phyloP scores from a whole-genome alignment of 2,797 vertebrate genomes.

The Phalanger gymnotis region DNA sequence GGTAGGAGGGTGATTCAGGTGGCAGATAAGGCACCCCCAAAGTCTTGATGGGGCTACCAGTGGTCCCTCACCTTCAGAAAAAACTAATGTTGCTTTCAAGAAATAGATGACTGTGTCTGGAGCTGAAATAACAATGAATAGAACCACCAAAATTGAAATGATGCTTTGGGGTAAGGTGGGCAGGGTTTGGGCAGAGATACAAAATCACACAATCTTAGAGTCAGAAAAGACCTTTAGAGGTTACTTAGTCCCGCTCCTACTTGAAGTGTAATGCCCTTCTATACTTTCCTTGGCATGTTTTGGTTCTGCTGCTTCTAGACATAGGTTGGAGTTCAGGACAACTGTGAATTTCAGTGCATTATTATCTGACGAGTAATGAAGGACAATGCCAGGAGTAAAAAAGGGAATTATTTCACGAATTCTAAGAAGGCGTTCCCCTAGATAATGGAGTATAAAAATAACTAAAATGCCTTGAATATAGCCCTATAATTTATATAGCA shows the following conservation, averaged over 20 bases:
- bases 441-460: conserved; percentile 77
- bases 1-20: background rate
- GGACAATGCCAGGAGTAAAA: conserved; percentile 42
- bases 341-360: background rate
- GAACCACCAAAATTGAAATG: background rate
- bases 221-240: background rate
- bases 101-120: background rate
- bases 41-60: background rate
- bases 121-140: background rate
- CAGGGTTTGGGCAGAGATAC: background rate
- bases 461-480: conserved; percentile 65
- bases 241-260: background rate
- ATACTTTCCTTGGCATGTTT: background rate
- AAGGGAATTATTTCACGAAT: conserved; percentile 71
- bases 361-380: conserved; percentile 60
- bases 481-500: conserved; percentile 78
- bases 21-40: background rate
- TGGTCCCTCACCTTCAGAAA: background rate
- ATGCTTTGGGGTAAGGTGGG: background rate
- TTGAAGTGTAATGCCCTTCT: background rate
- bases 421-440: conserved; percentile 64
- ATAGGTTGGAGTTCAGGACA: conserved; percentile 54
- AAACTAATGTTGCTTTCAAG: background rate
- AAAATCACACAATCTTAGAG: conserved; percentile 32
- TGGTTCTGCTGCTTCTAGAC: conserved; percentile 23